Evolutionary conservation across 2,888 invertebrate species (phyloP), one percentile per base, ranked within the genome.

Genomic region (Gibbula magus): DNA sequence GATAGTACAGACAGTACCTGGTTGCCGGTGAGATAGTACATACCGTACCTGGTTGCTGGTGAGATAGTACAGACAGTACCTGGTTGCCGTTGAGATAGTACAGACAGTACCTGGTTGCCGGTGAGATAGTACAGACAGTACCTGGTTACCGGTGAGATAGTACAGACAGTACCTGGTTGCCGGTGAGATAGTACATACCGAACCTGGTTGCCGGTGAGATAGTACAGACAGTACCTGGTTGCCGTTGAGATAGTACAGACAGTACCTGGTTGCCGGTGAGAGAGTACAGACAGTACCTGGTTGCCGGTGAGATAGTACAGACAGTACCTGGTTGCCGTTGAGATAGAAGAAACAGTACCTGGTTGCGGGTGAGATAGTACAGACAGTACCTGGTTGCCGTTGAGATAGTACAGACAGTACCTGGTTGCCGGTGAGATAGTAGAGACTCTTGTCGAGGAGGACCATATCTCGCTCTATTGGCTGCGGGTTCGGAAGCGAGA

Each of bases 401-500:
- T 45, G 45, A 45, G 45, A 8, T 1, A 39, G 35, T 16, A n/a
- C 29, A 20, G 5, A 75, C n/a, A 10, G 20, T 70, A 70, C 70
- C 70, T 70, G 13, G 70, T 70, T 70, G 29, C 70, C 70, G n/a
- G 70, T 70, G 32, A 70, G 39, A 20, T 35, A 70, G 35, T 70
- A 70, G 53, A 32, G 53, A 29, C n/a, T 75, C 20, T 54, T 29
- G 13, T 70, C 25, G 0, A 70, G 39, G 1, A 70, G 35, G 2
- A 25, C 70, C 70, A 70, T 70, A 20, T 70, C 70, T 70, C n/a
- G 29, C 7, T 75, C 75, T 0, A 54, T 35, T 4, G 29, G 53
- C 16, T 75, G n/a, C 18, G 22, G 18, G 35, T 75, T 29, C 3
- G 56, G n/a, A 2, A 54, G 39, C 8, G 39, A 22, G 8, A 75